A percentile compares a stretch with the other conserved stretches of the same genome.
These are phyloP conservation scores for Stictocephala bisonia DNA, from an alignment of 2,888 invertebrate genomes.

Conservation along the genomic window DNA sequence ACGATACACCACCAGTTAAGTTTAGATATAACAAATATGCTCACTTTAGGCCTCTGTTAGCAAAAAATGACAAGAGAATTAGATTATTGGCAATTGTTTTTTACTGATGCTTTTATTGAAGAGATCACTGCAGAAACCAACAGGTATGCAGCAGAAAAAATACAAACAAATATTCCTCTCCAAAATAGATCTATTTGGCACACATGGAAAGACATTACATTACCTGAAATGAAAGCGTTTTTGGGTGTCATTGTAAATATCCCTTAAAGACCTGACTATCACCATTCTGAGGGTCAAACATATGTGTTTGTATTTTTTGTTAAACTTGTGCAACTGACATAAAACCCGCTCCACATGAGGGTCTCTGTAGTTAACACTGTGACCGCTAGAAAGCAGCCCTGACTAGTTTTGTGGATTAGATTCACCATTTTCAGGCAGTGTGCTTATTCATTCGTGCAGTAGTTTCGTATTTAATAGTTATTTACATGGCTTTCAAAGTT, in stretches of 20 bases:
- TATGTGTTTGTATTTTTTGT: no score
- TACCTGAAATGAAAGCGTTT: conserved; percentile 18
- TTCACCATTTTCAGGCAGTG: no score
- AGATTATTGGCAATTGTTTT: conserved; percentile 34
- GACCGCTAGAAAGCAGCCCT: no score
- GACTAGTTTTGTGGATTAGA: no score
- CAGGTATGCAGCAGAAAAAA: conserved; percentile 27
- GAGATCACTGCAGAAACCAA: conserved; percentile 32
- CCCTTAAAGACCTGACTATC: no score
- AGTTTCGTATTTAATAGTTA: no score
- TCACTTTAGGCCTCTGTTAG: conserved; percentile 35
- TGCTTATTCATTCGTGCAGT: no score
- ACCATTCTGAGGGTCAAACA: no score
- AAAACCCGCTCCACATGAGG: no score
- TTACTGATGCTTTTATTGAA: conserved; percentile 17
- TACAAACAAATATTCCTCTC: conserved; percentile 9
- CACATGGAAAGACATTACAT: conserved; percentile 6
- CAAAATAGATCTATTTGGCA: conserved; percentile 29
- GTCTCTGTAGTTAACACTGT: no score
- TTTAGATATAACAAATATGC: conserved; percentile 25
- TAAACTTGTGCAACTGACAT: no score
- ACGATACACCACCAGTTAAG: background rate
- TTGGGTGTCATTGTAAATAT: conserved; percentile 18
- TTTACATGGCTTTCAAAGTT: no score
- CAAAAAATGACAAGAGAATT: conserved; percentile 5